Base-by-base conservation (phyloP, 1,140 invertebrate species). In the Chelonus insularis region DNA sequence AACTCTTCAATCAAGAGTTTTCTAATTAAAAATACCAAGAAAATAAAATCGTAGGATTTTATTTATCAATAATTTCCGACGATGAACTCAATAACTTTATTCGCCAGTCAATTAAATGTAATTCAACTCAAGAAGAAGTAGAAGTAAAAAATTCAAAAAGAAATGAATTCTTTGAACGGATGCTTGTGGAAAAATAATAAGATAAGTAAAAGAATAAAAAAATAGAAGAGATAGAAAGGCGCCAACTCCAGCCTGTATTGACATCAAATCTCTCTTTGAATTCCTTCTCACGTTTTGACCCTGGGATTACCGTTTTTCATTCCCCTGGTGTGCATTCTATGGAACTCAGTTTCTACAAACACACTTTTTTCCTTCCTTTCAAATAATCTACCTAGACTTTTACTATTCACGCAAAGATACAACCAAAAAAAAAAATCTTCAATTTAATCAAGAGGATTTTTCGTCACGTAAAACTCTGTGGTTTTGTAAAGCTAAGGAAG, bases 231-330 rank as follows among this genome's bases (percentile, higher is more conserved):
- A 39, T 11, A 32, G 16, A n/a, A 25, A 36, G n/a, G 25, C 52
- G 16, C 37, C 37, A 34, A 52, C 21, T 25, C 36, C 34, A 16
- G 29, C 36, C 11, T 12, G 37, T 45, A 39, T 36, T 52, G 37
- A 47, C 37, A 14, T 11, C 48, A 52, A 60, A 34, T 54, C 58
- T 25, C 18, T 9, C 23, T 29, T 60, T 47, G 37, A 32, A 54
- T 60, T 60, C 50, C 58, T 52, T 12, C 32, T 60, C 58, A 60
- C 58, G 58, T 60, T 60, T 60, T 20, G 25, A 21, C 21, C 58
- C n/a, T 43, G 58, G 58, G 50, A 60, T 60, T 54, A 60, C 58
- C 48, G 36, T 60, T 60, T 60, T 60, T 60, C 58, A 60, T 43
- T 60, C 37, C 36, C 25, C 23, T 23, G 39, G 45, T 18, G 48